These are phyloP conservation scores for Listronotus oregonensis DNA, from an alignment of 1,140 invertebrate species.

Conservation along the genomic window DNA sequence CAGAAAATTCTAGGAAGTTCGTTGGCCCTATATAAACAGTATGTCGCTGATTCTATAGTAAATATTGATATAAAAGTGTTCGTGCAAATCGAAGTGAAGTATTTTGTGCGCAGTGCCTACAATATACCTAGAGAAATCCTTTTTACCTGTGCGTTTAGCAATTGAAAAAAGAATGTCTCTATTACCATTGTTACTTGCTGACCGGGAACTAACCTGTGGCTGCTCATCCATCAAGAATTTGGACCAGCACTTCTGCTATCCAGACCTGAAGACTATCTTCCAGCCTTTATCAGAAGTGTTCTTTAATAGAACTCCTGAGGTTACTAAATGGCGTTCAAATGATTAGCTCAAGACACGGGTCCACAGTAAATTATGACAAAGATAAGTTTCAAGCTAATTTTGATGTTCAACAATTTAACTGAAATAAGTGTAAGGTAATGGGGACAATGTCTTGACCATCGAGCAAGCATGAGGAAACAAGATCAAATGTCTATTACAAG, in stretches of 20 bases:
- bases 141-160: too few relatives aligned
- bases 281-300: slow-evolving; percentile 45
- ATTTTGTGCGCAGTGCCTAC: too few relatives aligned
- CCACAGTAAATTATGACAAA: slow-evolving; percentile 58
- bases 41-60: too few relatives aligned
- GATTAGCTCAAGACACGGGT: slow-evolving; percentile 52
- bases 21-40: too few relatives aligned
- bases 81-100: too few relatives aligned
- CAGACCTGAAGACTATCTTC: slow-evolving; percentile 62
- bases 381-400: slow-evolving; percentile 71
- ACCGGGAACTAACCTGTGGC: background rate
- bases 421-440: slow-evolving; percentile 65
- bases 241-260: slow-evolving; percentile 66
- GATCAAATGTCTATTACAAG: slow-evolving; percentile 69
- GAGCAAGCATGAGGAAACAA: slow-evolving; percentile 74
- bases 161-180: slow-evolving; percentile 24
- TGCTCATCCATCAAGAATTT: slow-evolving; percentile 60
- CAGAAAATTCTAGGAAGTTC: too few relatives aligned
- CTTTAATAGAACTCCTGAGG: slow-evolving; percentile 35
- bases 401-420: slow-evolving; percentile 85
- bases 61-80: too few relatives aligned
- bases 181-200: slow-evolving; percentile 21
- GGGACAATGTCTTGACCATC: slow-evolving; percentile 70
- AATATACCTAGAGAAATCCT: too few relatives aligned
- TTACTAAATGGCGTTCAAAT: slow-evolving; percentile 61